Percentiles rank a stretch among this genome's conserved stretches.
Evolutionary conservation across 2,113 vertebrate species (phyloP).

Genomic region (Cepphus grylle): DNA sequence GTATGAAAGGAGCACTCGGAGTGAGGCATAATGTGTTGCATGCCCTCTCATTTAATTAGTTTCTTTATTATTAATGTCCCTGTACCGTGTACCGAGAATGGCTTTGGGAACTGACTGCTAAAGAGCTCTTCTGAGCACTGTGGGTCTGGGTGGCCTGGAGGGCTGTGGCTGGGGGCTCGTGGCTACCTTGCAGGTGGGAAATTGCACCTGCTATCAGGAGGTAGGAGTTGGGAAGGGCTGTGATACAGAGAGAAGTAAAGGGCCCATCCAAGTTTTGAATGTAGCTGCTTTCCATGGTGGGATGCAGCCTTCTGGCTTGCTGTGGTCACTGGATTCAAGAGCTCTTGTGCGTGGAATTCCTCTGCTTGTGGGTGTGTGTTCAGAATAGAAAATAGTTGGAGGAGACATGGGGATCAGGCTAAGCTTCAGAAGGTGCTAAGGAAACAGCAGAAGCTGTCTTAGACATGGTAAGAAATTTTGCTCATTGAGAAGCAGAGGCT

Average conservation of each 20-base stretch:
- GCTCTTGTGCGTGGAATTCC: background rate
- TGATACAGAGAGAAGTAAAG: background rate
- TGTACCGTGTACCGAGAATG: background rate
- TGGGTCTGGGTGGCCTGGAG: background rate
- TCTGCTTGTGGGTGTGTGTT: background rate
- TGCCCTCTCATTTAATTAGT: background rate
- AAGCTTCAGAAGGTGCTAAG: background rate
- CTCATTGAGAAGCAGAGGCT: background rate
- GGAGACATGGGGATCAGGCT: background rate
- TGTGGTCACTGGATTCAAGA: background rate
- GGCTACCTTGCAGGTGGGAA: background rate
- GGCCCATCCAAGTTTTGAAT: background rate
- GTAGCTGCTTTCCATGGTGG: background rate
- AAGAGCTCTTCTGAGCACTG: background rate
- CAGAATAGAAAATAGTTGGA: background rate
- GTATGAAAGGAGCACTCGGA: background rate
- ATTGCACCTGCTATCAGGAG: background rate
- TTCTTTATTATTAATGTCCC: background rate
- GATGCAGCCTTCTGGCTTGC: fast-evolving
- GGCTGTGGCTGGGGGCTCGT: background rate
- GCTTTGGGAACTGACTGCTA: background rate
- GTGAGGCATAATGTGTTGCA: fast-evolving
- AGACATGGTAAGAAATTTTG: background rate
- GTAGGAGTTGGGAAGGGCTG: background rate
- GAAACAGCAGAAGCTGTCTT: background rate